These are phyloP conservation scores for Drosophila nr. perissopoda DNA, from an alignment of 2,888 invertebrate species.

Conservation along the genomic window DNA sequence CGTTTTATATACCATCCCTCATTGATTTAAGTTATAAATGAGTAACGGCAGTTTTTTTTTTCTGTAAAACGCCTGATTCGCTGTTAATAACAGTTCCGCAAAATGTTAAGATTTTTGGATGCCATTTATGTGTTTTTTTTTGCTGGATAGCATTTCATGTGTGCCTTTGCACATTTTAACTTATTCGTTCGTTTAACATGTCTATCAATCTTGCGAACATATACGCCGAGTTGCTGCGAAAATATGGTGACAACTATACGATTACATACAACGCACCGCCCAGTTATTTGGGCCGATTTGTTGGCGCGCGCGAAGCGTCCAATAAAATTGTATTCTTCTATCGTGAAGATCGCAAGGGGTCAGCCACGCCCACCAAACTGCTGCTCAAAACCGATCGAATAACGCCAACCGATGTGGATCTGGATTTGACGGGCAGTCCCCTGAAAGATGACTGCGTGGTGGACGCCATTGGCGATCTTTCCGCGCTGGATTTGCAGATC, in stretches of 20 bases:
- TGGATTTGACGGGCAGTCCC: conserved; percentile 84
- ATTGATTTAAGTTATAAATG: neutral
- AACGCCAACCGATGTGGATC: conserved; percentile 21
- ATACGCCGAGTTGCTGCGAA: conserved; percentile 77
- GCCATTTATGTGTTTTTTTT: conserved; percentile 22
- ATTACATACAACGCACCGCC: conserved; percentile 70
- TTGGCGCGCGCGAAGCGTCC: conserved; percentile 57
- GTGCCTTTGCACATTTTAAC: neutral
- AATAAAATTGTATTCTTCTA: conserved; percentile 76
- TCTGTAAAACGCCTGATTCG: neutral
- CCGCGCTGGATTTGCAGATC: conserved; percentile 65
- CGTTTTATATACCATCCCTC: too few species aligned
- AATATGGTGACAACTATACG: conserved; percentile 69
- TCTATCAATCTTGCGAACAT: conserved; percentile 79
- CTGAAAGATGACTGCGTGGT: conserved; percentile 83
- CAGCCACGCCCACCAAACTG: conserved; percentile 45
- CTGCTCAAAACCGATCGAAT: conserved; percentile 30
- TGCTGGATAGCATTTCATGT: neutral
- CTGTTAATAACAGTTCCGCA: conserved; percentile 27
- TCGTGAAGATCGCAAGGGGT: conserved; percentile 56
- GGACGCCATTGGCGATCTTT: conserved; percentile 79
- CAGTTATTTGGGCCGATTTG: conserved; percentile 71
- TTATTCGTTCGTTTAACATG: conserved; percentile 49
- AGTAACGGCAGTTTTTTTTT: conserved; percentile 9
- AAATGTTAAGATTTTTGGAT: conserved; percentile 34